Evolutionary conservation across 2,888 invertebrate species (phyloP).

Genomic region (Idaea dimidiata): DNA sequence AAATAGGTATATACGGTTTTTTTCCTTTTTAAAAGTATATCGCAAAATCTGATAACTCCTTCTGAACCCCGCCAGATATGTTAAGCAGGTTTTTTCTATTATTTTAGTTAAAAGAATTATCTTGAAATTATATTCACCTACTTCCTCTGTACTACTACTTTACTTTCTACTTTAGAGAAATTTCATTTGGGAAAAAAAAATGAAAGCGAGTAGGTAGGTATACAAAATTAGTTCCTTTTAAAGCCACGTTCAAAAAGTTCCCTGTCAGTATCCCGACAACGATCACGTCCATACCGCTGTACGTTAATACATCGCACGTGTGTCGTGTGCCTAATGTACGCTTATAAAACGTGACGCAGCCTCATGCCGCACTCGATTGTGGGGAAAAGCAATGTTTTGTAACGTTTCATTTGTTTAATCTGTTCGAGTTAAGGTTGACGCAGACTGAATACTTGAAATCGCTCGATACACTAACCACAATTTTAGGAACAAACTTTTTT

Average conservation of each 20-base stretch:
- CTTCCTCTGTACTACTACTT: too few species aligned
- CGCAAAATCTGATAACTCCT: too few species aligned
- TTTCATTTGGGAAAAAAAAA: too few species aligned
- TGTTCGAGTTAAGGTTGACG: not conserved
- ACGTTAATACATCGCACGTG: slow-evolving; percentile 74
- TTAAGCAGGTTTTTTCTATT: too few species aligned
- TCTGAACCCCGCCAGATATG: too few species aligned
- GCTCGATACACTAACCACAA: not conserved
- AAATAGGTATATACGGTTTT: too few species aligned
- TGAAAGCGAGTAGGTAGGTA: too few species aligned
- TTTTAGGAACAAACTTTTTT: too few species aligned
- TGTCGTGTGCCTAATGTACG: slow-evolving; percentile 55
- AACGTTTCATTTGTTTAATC: slow-evolving; percentile 10
- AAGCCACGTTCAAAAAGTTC: not conserved
- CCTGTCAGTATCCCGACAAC: slow-evolving; percentile 18
- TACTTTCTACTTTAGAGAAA: too few species aligned
- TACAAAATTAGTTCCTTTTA: not conserved
- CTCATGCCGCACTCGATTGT: slow-evolving; percentile 71
- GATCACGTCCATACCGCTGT: slow-evolving; percentile 66
- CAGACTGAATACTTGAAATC: not conserved
- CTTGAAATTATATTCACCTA: too few species aligned
- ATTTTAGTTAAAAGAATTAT: too few species aligned
- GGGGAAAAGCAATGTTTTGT: slow-evolving; percentile 48
- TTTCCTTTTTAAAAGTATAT: too few species aligned
- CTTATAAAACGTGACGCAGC: slow-evolving; percentile 57